These are phyloP conservation scores for Phthorimaea operculella DNA, from an alignment of 1,140 invertebrate species.

Conservation along the genomic window DNA sequence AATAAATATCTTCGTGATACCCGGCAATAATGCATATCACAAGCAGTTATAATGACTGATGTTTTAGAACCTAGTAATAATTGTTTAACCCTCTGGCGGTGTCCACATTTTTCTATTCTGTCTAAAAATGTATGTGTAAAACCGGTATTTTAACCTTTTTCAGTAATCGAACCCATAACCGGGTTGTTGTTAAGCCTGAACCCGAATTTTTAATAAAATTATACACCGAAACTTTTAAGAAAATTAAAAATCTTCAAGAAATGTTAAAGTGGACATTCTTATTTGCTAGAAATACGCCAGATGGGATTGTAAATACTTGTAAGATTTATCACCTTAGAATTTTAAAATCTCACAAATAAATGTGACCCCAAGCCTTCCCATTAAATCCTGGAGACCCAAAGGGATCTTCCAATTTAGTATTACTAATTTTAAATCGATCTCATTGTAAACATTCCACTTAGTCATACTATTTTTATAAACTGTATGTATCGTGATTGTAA, in stretches of 20 bases:
- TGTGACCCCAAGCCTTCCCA: slow-evolving; percentile 28
- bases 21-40: slow-evolving; percentile 65
- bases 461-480: slow-evolving; percentile 34
- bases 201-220: no score
- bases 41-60: slow-evolving; percentile 48
- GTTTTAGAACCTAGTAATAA: slow-evolving; percentile 27
- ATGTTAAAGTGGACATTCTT: no score
- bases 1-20: slow-evolving; percentile 47
- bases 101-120: no score
- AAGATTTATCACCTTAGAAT: slow-evolving; percentile 32
- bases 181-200: no score
- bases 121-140: no score
- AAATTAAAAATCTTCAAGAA: no score
- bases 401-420: slow-evolving; percentile 30
- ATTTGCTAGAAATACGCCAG: no score
- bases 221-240: no score
- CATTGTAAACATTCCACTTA: slow-evolving; percentile 18
- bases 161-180: no score
- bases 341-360: slow-evolving; percentile 34
- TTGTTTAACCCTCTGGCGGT: no score
- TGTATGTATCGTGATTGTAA: slow-evolving; percentile 17
- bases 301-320: slow-evolving; percentile 35
- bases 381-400: slow-evolving; percentile 17
- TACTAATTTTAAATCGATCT: slow-evolving; percentile 15
- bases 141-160: no score